These are phyloP conservation scores for Drosophila punjabiensis DNA, from an alignment of 1,140 invertebrate genomes.

Conservation along the genomic window DNA sequence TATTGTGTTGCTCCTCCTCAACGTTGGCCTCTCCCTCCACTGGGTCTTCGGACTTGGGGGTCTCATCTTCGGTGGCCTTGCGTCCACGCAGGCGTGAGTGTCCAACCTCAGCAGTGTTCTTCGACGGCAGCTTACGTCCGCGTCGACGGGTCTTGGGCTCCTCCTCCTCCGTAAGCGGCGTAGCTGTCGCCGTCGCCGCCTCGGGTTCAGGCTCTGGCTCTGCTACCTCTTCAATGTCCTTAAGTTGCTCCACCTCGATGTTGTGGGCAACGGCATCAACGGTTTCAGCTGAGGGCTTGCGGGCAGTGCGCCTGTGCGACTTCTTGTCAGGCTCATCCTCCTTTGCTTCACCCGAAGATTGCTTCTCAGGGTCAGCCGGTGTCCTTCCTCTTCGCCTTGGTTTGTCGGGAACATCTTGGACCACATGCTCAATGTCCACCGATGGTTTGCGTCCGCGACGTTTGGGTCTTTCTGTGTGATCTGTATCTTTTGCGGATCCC, in stretches of 20 bases:
- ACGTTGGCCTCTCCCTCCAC: constrained; percentile 12
- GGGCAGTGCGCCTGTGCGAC: neutral
- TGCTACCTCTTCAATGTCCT: constrained; percentile 10
- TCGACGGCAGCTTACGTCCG: constrained; percentile 9
- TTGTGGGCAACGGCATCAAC: neutral
- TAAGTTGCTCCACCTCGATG: constrained; percentile 1
- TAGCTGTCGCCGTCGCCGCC: neutral
- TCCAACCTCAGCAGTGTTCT: neutral
- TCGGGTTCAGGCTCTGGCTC: constrained; percentile 14
- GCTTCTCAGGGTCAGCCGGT: constrained; percentile 2
- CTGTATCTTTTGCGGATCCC: neutral
- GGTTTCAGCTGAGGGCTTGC: constrained; percentile 12
- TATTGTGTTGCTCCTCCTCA: constrained; percentile 1
- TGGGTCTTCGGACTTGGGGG: neutral
- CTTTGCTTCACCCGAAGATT: neutral
- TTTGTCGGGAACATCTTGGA: neutral
- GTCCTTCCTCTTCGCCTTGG: constrained; percentile 32
- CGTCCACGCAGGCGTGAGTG: constrained; percentile 17
- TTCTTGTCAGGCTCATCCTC: constrained; percentile 9
- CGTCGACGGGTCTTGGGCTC: constrained; percentile 20
- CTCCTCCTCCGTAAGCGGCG: neutral
- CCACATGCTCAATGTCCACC: neutral
- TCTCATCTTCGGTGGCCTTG: constrained; percentile 27
- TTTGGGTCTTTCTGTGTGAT: constrained; percentile 26
- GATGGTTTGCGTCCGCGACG: constrained; percentile 36